Evolutionary conservation across 2,888 invertebrate genomes (phyloP).

Genomic region (Trachelus tabidus): DNA sequence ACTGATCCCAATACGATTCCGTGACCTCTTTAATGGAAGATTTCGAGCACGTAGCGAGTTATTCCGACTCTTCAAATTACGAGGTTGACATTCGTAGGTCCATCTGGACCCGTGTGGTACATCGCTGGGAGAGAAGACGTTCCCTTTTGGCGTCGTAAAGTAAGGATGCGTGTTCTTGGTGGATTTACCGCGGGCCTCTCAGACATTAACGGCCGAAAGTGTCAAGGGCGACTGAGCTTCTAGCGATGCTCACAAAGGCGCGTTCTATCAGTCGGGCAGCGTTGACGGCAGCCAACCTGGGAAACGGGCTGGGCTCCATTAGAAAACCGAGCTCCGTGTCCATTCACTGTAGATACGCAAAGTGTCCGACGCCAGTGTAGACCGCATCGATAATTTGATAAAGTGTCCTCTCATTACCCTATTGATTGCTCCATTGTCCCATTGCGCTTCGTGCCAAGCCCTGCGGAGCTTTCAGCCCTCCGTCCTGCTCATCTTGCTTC

Average conservation of each 20-base stretch:
- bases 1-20: not conserved
- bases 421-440: conserved; percentile 66
- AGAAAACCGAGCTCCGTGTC: conserved; percentile 50
- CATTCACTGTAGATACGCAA: conserved; percentile 49
- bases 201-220: conserved; percentile 43
- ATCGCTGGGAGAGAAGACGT: not conserved
- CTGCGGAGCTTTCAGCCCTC: conserved; percentile 47
- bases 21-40: not conserved
- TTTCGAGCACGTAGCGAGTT: not conserved
- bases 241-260: conserved; percentile 9
- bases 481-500: conserved; percentile 14
- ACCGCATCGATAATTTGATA: conserved; percentile 64
- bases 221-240: conserved; percentile 56
- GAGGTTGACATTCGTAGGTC: not conserved
- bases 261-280: conserved; percentile 1
- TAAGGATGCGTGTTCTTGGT: not conserved
- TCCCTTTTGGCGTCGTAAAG: not conserved
- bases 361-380: conserved; percentile 50
- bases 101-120: not conserved
- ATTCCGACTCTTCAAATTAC: not conserved
- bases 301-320: conserved; percentile 36
- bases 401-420: conserved; percentile 65
- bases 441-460: conserved; percentile 18
- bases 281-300: not conserved
- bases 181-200: not conserved